Evolutionary conservation across 2,797 vertebrate species (phyloP), one percentile per base, ranked within the genome.

Genomic region (Triplophysa yarkandensis): DNA sequence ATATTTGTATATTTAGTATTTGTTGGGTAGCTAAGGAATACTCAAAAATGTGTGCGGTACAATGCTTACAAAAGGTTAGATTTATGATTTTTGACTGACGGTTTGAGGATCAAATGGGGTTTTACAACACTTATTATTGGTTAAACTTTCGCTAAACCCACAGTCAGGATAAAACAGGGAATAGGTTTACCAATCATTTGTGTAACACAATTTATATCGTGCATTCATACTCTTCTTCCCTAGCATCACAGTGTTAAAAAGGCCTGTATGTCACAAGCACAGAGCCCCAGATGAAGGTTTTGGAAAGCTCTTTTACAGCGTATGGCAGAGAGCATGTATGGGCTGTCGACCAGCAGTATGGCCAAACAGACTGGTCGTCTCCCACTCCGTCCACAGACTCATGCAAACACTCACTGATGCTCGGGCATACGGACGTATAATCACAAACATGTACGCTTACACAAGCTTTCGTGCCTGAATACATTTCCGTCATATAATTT

Each of bases 351-450:
- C 80, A 77, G 85, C 88, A 91, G 87, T 88, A 88, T 91, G 90
- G 86, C 87, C 86, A 86, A 89, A 86, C 90, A 91, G 90, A 88
- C 90, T 86, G 89, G 71, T 88, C 64, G 88, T 92, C 89, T 91
- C 88, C 87, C 90, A 90, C 90, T 90, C 86, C 80, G 82, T 89
- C 88, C 88, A 85, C 80, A 87, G 86, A 87, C 87, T 79, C 87
- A 85, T 82, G 81, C 81, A 76, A 67, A 85, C 80, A 85, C 77
- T 79, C 82, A 84, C 74, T 83, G 82, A 72, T 82, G 41, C 82
- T 80, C 79, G 28, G 81, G 62, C 63, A 74, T 57, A 19, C 75
- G 39, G 23, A 21, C 77, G 69, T 68, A 39, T 82, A 76, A 86
- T 74, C 62, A 78, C 68, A 30, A 82, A 74, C 87, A 76, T 39